A percentile compares a stretch with the other conserved stretches of the same genome.
These are phyloP conservation scores for Tragelaphus scriptus DNA, from an alignment of 2,113 vertebrate genomes.

Conservation along the genomic window DNA sequence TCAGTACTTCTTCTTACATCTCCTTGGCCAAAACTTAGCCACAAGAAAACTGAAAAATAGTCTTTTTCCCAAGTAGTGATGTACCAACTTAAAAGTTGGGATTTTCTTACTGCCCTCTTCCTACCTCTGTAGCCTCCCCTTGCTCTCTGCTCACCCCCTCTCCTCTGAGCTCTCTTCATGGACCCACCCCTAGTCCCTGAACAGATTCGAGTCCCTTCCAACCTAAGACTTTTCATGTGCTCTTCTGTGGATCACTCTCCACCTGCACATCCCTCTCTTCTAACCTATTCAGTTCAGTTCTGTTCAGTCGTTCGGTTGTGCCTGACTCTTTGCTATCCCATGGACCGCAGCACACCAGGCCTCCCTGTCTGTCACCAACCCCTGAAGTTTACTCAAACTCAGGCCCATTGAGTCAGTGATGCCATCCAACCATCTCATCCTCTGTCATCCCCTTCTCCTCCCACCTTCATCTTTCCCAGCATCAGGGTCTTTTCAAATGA, in stretches of 20 bases:
- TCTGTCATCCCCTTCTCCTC: neutral
- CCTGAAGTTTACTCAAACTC: neutral
- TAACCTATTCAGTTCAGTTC: neutral
- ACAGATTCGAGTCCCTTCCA: neutral
- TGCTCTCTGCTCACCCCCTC: neutral
- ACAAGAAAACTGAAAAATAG: neutral
- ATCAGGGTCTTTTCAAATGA: neutral
- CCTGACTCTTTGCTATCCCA: neutral
- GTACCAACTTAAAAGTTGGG: neutral
- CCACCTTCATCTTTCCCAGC: neutral
- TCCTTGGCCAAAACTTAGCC: neutral
- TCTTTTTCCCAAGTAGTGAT: neutral
- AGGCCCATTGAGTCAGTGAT: neutral
- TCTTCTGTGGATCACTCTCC: neutral
- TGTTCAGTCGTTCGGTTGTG: accelerated
- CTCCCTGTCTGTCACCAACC: neutral
- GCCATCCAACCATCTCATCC: neutral
- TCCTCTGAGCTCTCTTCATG: neutral
- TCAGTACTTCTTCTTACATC: neutral
- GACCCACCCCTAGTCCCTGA: neutral
- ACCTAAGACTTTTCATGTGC: neutral
- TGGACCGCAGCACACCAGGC: neutral
- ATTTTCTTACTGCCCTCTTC: neutral
- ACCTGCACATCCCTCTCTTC: neutral
- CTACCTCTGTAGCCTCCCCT: neutral